phyloP scores from a whole-genome alignment of 1,140 invertebrate genomes.

The Sinonovacula constricta region DNA sequence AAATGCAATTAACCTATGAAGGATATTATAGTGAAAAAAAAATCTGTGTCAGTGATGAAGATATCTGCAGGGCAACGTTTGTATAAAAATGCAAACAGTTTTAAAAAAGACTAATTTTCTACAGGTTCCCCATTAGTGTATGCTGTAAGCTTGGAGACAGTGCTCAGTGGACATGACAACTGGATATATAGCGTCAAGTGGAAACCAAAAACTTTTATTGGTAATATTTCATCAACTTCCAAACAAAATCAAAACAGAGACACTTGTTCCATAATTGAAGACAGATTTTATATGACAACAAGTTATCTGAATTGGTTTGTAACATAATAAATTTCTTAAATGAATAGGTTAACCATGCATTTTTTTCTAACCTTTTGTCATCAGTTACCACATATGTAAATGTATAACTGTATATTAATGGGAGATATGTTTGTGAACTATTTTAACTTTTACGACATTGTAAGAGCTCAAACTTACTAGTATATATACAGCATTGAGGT shows the following conservation, averaged over 20 bases:
- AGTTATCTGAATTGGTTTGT: background rate
- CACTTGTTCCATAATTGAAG: too few species aligned
- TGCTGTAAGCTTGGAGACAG: slow-evolving; percentile 89
- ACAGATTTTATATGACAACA: background rate
- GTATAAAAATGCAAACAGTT: background rate
- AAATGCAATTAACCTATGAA: background rate
- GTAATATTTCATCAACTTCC: slow-evolving; percentile 52
- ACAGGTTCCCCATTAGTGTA: slow-evolving; percentile 66
- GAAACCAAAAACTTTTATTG: slow-evolving; percentile 80
- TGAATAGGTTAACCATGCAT: background rate
- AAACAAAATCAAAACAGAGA: too few species aligned
- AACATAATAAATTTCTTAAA: background rate
- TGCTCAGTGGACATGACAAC: slow-evolving; percentile 93
- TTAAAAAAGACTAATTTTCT: slow-evolving; percentile 16
- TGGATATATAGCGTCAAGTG: slow-evolving; percentile 96
- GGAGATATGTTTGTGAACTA: too few species aligned
- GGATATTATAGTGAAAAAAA: background rate
- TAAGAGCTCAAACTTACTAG: too few species aligned
- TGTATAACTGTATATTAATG: too few species aligned
- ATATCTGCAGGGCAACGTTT: background rate
- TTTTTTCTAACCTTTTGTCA: background rate
- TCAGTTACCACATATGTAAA: too few species aligned
- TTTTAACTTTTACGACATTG: too few species aligned
- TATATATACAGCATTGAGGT: too few species aligned
- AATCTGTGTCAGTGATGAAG: background rate